Percentiles rank a stretch among this genome's conserved stretches.
These are phyloP conservation scores for Leptoteleia sp. DNA, from an alignment of 1,140 invertebrate genomes.

Conservation along the genomic window DNA sequence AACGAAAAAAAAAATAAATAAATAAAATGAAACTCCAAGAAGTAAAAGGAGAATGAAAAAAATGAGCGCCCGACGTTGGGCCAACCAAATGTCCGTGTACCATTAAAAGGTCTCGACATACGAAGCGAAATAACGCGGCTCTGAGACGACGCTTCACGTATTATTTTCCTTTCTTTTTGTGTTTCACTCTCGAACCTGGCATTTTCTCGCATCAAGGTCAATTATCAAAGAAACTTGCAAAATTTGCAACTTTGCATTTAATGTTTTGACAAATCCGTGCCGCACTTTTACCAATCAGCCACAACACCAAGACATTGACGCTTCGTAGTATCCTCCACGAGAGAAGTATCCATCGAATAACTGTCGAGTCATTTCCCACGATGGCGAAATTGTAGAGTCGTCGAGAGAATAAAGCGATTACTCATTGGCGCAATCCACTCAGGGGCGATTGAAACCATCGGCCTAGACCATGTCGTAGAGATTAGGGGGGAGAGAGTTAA, in stretches of 20 bases:
- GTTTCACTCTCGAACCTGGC: slow-evolving; percentile 19
- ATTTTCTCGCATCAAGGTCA: slow-evolving; percentile 55
- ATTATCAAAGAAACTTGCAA: slow-evolving; percentile 54
- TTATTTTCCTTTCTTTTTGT: slow-evolving; percentile 22
- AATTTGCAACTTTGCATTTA: slow-evolving; percentile 35
- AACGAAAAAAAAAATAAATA: no score
- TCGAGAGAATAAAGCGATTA: no score
- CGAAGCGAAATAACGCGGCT: slow-evolving; percentile 18
- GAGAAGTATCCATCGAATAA: slow-evolving; percentile 30
- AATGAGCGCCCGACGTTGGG: not conserved
- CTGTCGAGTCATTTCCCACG: no score
- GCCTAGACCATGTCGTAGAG: not conserved
- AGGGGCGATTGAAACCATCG: not conserved
- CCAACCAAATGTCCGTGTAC: slow-evolving; percentile 20
- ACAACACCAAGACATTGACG: slow-evolving; percentile 8
- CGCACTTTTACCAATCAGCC: slow-evolving; percentile 24
- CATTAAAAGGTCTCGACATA: not conserved
- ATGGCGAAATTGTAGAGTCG: no score
- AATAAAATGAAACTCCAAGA: no score
- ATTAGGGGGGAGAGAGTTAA: not conserved
- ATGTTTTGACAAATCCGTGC: slow-evolving; percentile 20
- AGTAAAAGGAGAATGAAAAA: slow-evolving; percentile 11
- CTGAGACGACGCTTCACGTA: slow-evolving; percentile 7
- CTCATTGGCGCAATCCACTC: no score
- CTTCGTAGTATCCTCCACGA: slow-evolving; percentile 2